Conservation (phyloP, 1,140 invertebrate species). For the Drosophila lacteicornis region DNA sequence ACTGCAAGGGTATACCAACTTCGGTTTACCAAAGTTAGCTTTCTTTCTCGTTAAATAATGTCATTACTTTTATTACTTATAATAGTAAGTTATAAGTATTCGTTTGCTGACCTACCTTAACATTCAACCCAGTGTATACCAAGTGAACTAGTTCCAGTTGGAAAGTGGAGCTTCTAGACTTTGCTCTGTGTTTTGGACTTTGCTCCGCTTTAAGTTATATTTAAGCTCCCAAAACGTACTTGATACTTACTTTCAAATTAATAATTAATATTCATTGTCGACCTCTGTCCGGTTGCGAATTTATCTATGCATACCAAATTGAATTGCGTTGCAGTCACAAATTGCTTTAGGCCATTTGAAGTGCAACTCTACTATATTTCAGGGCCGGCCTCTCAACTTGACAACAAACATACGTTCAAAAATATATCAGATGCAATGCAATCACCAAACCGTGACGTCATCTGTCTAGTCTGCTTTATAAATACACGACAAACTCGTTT, state of each 20-base stretch:
- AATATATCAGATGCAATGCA: slow-evolving; percentile 51
- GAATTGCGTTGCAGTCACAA: slow-evolving; percentile 29
- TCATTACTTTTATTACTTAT: no score
- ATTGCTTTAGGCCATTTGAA: slow-evolving; percentile 41
- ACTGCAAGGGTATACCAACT: no score
- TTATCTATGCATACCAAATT: slow-evolving; percentile 54
- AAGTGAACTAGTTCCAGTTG: no score
- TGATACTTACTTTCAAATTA: slow-evolving; percentile 21
- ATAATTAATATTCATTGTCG: slow-evolving; percentile 18
- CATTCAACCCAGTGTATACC: no score
- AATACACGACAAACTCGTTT: slow-evolving; percentile 60
- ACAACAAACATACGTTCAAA: slow-evolving; percentile 19
- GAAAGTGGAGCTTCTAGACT: neutral
- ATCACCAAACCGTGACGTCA: slow-evolving; percentile 73
- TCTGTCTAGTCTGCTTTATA: slow-evolving; percentile 40
- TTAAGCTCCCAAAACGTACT: neutral
- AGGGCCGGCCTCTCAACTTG: slow-evolving; percentile 65
- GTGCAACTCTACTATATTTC: slow-evolving; percentile 52
- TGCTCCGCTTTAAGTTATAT: neutral
- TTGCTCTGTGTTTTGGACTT: neutral
- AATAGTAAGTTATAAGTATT: no score
- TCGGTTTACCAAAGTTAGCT: no score
- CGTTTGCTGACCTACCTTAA: neutral
- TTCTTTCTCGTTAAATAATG: no score
- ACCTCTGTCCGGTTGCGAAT: slow-evolving; percentile 25